Evolutionary conservation across 2,888 invertebrate species (phyloP).

Genomic region (Pristionchus maxplancki): DNA sequence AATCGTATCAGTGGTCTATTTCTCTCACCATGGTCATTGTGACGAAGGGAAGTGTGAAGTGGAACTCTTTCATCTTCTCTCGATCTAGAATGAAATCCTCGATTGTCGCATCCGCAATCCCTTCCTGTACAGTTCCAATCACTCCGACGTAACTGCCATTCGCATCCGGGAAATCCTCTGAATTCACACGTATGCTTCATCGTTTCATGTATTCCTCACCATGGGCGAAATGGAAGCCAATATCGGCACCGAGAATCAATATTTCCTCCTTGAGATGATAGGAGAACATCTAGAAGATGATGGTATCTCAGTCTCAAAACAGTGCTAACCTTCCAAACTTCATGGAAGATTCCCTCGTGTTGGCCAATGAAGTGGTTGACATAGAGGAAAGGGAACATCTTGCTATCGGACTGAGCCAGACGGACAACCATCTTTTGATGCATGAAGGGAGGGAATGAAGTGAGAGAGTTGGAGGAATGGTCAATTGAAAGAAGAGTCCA

Average conservation of each 20-base stretch:
- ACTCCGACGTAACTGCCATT: background rate
- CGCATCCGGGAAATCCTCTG: constrained; percentile 17
- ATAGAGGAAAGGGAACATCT: constrained; percentile 30
- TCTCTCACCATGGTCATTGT: background rate
- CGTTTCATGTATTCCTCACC: background rate
- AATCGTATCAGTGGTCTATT: no score
- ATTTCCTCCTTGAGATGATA: background rate
- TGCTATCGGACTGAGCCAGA: background rate
- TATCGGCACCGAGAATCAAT: background rate
- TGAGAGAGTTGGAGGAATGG: background rate
- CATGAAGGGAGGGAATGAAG: background rate
- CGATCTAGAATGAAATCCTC: background rate
- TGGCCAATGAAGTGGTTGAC: background rate
- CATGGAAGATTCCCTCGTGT: constrained; percentile 27
- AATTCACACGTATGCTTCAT: background rate
- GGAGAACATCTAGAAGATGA: background rate
- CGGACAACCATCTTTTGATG: background rate
- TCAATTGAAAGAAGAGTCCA: background rate
- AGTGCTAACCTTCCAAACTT: background rate
- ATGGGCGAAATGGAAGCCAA: background rate
- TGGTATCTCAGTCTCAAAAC: background rate
- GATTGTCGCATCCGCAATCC: background rate
- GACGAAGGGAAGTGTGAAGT: background rate
- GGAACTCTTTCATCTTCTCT: background rate
- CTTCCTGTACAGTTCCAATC: background rate